Percentiles rank a stretch among this genome's conserved stretches.
phyloP scores from a whole-genome alignment of 2,113 vertebrate species.

The Pterophyllum scalare region DNA sequence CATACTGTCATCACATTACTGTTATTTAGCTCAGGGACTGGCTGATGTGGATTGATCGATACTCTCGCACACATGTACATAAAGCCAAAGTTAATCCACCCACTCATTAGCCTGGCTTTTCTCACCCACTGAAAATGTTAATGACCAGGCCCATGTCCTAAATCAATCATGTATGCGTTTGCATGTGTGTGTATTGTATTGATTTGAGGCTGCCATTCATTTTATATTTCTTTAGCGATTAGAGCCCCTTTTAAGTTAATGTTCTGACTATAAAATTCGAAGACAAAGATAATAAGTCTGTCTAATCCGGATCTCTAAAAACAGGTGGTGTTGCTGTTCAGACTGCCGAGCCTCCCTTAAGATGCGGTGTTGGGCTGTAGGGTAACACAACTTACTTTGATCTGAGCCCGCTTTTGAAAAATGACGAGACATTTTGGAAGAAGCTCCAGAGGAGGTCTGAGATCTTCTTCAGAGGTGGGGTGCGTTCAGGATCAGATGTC shows the following conservation, averaged over 20 bases:
- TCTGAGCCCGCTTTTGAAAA: background rate
- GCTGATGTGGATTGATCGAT: conserved; percentile 1
- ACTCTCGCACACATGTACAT: background rate
- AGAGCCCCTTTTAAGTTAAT: background rate
- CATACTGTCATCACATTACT: conserved; percentile 55
- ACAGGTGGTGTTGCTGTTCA: background rate
- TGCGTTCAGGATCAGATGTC: background rate
- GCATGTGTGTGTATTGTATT: background rate
- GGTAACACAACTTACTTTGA: no score
- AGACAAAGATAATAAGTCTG: background rate
- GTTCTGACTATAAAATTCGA: background rate
- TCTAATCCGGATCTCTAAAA: background rate
- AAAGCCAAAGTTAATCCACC: conserved; percentile 12
- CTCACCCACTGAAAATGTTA: background rate
- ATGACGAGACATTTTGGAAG: background rate
- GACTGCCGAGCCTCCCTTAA: background rate
- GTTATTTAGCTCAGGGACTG: conserved; percentile 49
- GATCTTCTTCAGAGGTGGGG: background rate
- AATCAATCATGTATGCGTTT: background rate
- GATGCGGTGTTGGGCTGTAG: background rate
- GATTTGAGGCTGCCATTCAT: background rate
- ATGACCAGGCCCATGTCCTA: background rate
- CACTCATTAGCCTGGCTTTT: background rate
- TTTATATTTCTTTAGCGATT: background rate
- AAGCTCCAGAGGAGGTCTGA: background rate